Evolutionary conservation across 2,888 invertebrate genomes (phyloP).

Genomic region (Clivina fossor): DNA sequence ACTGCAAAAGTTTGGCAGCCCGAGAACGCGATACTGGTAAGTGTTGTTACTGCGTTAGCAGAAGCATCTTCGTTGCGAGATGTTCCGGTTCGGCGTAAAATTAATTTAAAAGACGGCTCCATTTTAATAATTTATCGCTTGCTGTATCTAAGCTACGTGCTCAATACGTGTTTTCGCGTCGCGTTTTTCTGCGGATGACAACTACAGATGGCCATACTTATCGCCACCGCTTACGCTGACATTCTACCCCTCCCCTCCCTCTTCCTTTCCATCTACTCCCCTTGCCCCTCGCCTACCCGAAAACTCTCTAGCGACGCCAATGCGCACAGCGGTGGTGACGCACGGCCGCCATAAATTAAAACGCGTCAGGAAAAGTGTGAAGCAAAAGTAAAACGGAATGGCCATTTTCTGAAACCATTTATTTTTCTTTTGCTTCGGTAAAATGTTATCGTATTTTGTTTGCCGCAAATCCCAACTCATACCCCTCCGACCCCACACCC

Average conservation of each 20-base stretch:
- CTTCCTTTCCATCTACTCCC: too few species aligned
- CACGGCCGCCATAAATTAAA: conserved; percentile 30
- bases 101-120: conserved; percentile 32
- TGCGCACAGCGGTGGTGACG: conserved; percentile 25
- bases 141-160: conserved; percentile 33
- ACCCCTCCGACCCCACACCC: too few species aligned
- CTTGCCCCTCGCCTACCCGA: too few species aligned
- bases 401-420: conserved; percentile 32
- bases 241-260: conserved; percentile 25
- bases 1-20: too few species aligned
- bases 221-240: conserved; percentile 31
- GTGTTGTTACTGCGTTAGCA: too few species aligned
- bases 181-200: conserved; percentile 32
- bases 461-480: too few species aligned
- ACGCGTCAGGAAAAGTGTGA: conserved; percentile 32
- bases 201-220: conserved; percentile 33
- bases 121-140: conserved; percentile 31
- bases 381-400: conserved; percentile 31
- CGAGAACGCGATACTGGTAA: too few species aligned
- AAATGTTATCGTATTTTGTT: conserved; percentile 13
- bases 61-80: conserved; percentile 4
- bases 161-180: conserved; percentile 34
- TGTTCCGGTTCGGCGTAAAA: conserved; percentile 17
- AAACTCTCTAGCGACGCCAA: too few species aligned
- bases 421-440: conserved; percentile 21